phyloP scores from a whole-genome alignment of 1,140 invertebrate species.

The Littorina saxatilis region DNA sequence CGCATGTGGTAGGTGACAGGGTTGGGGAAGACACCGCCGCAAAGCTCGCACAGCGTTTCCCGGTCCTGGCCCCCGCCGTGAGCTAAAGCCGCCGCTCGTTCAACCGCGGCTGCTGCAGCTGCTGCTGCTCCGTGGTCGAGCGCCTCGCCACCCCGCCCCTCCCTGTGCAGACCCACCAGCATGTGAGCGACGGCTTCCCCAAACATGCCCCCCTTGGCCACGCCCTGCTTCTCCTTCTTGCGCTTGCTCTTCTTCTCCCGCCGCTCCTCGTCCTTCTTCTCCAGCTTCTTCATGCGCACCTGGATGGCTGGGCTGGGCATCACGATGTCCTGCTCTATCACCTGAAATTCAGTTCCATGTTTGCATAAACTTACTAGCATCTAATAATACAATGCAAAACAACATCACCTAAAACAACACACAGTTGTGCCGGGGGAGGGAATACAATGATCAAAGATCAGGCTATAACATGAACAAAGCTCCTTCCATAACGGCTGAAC shows the following conservation, averaged over 20 bases:
- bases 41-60: conserved; percentile 90
- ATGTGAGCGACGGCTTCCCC: conserved; percentile 56
- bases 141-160: conserved; percentile 42
- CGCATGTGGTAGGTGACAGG: conserved; percentile 95
- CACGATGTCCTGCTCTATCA: conserved; percentile 80
- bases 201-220: conserved; percentile 61
- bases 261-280: conserved; percentile 76
- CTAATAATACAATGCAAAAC: too few species aligned
- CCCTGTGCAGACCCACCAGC: conserved; percentile 35
- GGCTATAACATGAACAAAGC: too few species aligned
- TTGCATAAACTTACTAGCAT: too few species aligned
- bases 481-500: too few species aligned
- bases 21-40: conserved; percentile 84
- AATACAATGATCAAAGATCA: too few species aligned
- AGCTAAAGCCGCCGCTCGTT: conserved; percentile 56
- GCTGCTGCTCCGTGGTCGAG: conserved; percentile 68
- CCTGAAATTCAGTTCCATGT: too few species aligned
- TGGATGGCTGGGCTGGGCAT: conserved; percentile 74
- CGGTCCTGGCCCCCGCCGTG: conserved; percentile 70
- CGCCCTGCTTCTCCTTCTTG: conserved; percentile 76
- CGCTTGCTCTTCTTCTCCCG: conserved; percentile 74
- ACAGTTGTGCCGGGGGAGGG: too few species aligned
- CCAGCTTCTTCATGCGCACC: conserved; percentile 74
- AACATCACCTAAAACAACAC: too few species aligned
- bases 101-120: conserved; percentile 69